Percentiles rank a stretch among this genome's conserved stretches.
Conservation (phyloP, 2,888 invertebrate species). For the Zaprionus bogoriensis region DNA sequence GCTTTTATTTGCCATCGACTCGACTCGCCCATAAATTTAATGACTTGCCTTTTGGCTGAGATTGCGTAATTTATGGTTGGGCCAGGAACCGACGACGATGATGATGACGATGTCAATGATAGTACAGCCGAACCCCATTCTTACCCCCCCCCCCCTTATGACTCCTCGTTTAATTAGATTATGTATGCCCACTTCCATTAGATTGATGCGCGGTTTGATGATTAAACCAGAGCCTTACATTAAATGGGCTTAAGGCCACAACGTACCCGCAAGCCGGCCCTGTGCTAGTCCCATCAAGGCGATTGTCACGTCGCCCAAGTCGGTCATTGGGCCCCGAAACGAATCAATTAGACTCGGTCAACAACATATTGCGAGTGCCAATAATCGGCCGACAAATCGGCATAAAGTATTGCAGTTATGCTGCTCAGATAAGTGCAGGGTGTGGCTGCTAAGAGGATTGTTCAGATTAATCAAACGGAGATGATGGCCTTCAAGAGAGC, state of each 20-base stretch:
- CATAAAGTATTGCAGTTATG: conserved; percentile 1
- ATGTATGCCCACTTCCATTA: conserved; percentile 38
- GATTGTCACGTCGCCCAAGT: conserved; percentile 29
- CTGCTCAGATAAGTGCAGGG: not conserved
- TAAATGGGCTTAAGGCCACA: conserved; percentile 47
- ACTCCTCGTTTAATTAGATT: conserved; percentile 63
- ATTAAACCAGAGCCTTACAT: conserved; percentile 31
- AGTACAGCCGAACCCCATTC: not conserved
- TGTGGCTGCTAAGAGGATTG: not conserved
- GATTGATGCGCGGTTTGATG: conserved; percentile 24
- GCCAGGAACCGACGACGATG: conserved; percentile 3
- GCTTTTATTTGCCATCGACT: conserved; percentile 59
- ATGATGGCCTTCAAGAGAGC: not conserved
- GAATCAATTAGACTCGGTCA: conserved; percentile 53
- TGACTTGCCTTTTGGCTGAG: conserved; percentile 60
- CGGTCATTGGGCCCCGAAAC: conserved; percentile 44
- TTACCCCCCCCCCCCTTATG: not conserved
- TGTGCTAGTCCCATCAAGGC: conserved; percentile 20
- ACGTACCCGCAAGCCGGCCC: no score
- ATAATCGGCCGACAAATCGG: conserved; percentile 2
- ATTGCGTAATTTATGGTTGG: conserved; percentile 68
- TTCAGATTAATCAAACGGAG: conserved; percentile 8
- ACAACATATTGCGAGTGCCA: conserved; percentile 12
- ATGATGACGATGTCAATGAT: conserved; percentile 1
- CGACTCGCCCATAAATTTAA: conserved; percentile 64